Percentiles rank a stretch among this genome's conserved stretches.
These are phyloP conservation scores for Grantiella picta DNA, from an alignment of 2,113 vertebrate genomes.

Conservation along the genomic window DNA sequence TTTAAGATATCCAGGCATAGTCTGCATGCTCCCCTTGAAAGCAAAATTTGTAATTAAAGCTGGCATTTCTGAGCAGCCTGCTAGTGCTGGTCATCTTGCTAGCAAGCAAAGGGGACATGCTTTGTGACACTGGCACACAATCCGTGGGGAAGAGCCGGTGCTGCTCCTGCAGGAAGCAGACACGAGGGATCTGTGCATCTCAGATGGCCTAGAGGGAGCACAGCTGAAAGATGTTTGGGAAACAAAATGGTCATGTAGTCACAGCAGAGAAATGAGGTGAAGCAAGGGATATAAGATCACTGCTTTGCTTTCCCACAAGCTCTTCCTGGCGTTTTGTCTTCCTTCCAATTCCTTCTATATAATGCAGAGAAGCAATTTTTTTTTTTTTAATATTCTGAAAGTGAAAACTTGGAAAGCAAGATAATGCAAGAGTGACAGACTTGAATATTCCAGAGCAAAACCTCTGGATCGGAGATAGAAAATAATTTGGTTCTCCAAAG, in stretches of 20 bases:
- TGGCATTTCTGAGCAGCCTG: conserved; percentile 24
- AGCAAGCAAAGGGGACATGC: neutral
- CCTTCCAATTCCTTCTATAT: neutral
- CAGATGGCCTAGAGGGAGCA: neutral
- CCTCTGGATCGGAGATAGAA: neutral
- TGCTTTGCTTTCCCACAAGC: neutral
- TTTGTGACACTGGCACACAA: conserved; percentile 3
- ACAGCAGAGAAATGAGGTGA: neutral
- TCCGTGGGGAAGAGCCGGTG: rapidly evolving
- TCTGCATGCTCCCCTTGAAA: neutral
- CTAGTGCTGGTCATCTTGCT: neutral
- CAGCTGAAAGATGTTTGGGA: neutral
- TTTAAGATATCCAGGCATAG: neutral
- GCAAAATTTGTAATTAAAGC: neutral
- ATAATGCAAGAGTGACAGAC: neutral
- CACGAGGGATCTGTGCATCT: neutral
- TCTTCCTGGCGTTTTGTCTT: neutral
- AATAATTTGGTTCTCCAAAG: neutral
- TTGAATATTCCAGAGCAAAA: neutral
- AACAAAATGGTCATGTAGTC: neutral
- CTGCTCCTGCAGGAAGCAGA: neutral
- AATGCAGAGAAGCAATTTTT: neutral
- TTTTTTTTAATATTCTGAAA: neutral
- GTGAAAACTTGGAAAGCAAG: neutral
- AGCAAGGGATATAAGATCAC: neutral